A percentile compares a stretch with the other conserved stretches of the same genome.
phyloP scores from a whole-genome alignment of 2,797 vertebrate genomes.

The Serranus cabrilla region DNA sequence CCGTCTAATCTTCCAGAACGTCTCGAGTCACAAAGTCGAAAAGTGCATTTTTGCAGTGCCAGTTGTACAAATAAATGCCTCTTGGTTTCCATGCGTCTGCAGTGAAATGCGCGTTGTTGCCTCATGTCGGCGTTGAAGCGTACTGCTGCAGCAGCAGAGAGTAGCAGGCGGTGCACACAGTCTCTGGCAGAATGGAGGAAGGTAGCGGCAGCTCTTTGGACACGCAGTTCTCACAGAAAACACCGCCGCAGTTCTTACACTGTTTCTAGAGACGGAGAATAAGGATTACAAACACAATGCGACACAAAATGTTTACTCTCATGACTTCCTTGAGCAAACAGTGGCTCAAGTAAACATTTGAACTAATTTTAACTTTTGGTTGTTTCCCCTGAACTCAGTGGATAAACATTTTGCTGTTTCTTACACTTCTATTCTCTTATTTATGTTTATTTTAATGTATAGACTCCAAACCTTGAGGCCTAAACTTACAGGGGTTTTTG shows the following conservation, averaged over 20 bases:
- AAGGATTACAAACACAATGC: not conserved
- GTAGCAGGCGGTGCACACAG: conserved; percentile 90
- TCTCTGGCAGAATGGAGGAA: conserved; percentile 92
- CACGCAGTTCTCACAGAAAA: conserved; percentile 90
- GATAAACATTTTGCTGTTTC: too few species aligned
- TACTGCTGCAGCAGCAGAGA: conserved; percentile 90
- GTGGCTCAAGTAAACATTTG: not conserved
- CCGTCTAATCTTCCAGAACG: not conserved
- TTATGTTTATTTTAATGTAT: too few species aligned
- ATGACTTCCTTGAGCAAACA: not conserved
- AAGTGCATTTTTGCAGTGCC: conserved; percentile 58
- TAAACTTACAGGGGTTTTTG: too few species aligned
- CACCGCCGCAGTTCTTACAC: conserved; percentile 91
- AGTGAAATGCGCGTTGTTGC: not conserved
- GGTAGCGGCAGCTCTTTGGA: conserved; percentile 91
- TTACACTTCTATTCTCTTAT: too few species aligned
- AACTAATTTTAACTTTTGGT: not conserved
- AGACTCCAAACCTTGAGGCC: too few species aligned
- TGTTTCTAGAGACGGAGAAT: conserved; percentile 79
- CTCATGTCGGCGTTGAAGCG: conserved; percentile 88
- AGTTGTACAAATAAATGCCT: conserved; percentile 10
- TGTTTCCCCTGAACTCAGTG: too few species aligned
- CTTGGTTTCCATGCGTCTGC: not conserved
- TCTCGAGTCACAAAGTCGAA: conserved; percentile 6
- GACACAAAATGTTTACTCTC: too few species aligned